Conservation (phyloP, 2,888 invertebrate genomes). For the Aleiodes leptofemur region DNA sequence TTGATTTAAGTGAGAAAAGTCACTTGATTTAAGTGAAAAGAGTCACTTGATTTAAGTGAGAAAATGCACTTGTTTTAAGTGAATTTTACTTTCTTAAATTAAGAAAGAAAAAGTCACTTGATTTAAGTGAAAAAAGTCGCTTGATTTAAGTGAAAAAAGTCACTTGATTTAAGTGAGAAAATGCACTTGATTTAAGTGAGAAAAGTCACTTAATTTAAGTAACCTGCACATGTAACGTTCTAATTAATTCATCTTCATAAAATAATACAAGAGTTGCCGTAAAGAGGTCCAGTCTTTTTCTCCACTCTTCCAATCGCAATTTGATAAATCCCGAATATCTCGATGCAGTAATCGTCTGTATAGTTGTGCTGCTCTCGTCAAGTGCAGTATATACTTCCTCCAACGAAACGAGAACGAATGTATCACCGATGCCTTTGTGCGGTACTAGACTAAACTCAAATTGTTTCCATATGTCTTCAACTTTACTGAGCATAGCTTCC, state of each 20-base stretch:
- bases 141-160: no score
- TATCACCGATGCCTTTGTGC: slow-evolving; percentile 90
- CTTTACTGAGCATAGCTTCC: slow-evolving; percentile 87
- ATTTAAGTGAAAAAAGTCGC: no score
- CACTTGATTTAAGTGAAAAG: no score
- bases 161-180: no score
- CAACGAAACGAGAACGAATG: slow-evolving; percentile 88
- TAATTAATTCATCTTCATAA: slow-evolving; percentile 8
- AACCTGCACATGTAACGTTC: no score
- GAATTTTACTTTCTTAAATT: no score
- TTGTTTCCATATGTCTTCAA: slow-evolving; percentile 88
- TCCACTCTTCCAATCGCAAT: slow-evolving; percentile 89
- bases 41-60: no score
- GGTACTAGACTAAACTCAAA: slow-evolving; percentile 81
- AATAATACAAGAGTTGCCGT: slow-evolving; percentile 84
- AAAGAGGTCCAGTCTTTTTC: slow-evolving; percentile 85
- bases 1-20: no score
- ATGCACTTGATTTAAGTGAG: no score
- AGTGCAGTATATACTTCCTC: slow-evolving; percentile 89
- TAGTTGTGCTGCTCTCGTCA: slow-evolving; percentile 91
- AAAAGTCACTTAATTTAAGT: no score
- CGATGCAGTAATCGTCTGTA: slow-evolving; percentile 91
- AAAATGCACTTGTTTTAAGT: no score
- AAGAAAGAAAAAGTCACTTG: no score
- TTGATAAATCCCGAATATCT: slow-evolving; percentile 91